Evolutionary conservation across 64 coral and sea anemone genomes (phyloP), one percentile per base, ranked within the genome.

Genomic region (Dendronephthya gigantea): DNA sequence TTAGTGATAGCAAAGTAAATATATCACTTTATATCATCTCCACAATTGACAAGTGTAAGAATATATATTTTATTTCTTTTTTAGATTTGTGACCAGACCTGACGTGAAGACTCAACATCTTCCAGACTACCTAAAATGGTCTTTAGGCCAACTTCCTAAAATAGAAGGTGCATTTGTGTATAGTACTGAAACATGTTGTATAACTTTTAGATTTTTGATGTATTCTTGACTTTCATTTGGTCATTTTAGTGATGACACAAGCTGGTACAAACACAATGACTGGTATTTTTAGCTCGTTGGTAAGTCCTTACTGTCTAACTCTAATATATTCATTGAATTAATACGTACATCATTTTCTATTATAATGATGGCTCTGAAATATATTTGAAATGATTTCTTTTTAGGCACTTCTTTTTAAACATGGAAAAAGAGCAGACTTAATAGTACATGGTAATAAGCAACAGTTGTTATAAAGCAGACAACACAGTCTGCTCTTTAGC

Each of bases 381-480:
- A n/a, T n/a, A n/a, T n/a, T n/a, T n/a, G n/a, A n/a, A n/a, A n/a
- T n/a, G n/a, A n/a, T n/a, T n/a, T n/a, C n/a, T n/a, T 82, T 10
- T 28, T 48, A 98, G 95, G 95, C 95, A 48, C 76, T 98, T 34
- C 65, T 98, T n/a, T 98, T 98, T 79, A 98, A 98, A 43, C 92
- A 98, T 93, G 95, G 95, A 5, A 98, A 98, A 85, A 90, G 95
- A 86, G 92, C 93, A 68, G 95, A 98, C 58, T 76, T 98, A 15
- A 87, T 98, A 49, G 81, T 69, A 28, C 87, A 91, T 90, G 95
- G 95, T 98, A 82, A 92, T 88, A 49, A 9, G 32, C 33, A 2
- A 19, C 23, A 43, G 25, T 28, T 10, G 5, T n/a, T n/a, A n/a
- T n/a, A n/a, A n/a, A n/a, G n/a, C n/a, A n/a, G n/a, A n/a, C n/a